A percentile compares a stretch with the other conserved stretches of the same genome.
Evolutionary conservation across 2,888 invertebrate genomes (phyloP).

Genomic region (Tolmerus cingulatus): DNA sequence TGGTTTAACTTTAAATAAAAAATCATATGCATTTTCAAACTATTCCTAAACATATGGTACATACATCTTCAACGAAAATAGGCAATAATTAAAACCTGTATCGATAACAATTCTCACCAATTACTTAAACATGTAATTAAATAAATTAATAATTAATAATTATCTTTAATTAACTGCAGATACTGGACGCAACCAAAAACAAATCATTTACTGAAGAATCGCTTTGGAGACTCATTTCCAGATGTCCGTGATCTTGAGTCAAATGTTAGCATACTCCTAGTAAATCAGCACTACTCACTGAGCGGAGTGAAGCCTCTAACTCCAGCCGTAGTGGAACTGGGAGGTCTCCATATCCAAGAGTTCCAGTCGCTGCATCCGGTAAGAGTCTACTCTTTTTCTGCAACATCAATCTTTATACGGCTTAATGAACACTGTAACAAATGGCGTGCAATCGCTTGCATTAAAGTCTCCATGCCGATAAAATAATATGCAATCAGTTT

Average conservation of each 20-base stretch:
- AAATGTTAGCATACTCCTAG: slow-evolving; percentile 61
- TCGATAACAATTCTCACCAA: background rate
- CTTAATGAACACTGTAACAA: background rate
- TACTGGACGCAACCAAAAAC: slow-evolving; percentile 51
- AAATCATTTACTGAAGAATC: slow-evolving; percentile 57
- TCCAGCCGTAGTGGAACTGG: slow-evolving; percentile 66
- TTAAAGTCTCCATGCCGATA: background rate
- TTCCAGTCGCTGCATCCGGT: slow-evolving; percentile 57
- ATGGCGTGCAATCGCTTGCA: background rate
- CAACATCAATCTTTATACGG: background rate
- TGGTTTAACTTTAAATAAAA: background rate
- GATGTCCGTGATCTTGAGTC: slow-evolving; percentile 64
- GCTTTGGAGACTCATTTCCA: slow-evolving; percentile 63
- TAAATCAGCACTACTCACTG: slow-evolving; percentile 67
- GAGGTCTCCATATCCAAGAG: slow-evolving; percentile 65
- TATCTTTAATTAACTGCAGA: slow-evolving; percentile 29
- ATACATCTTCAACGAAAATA: too few species aligned
- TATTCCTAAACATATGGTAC: too few species aligned
- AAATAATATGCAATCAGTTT: background rate
- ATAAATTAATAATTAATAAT: too few species aligned
- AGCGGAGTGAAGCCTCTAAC: slow-evolving; percentile 65
- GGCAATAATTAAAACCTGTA: background rate
- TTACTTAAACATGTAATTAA: too few species aligned
- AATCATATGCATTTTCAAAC: background rate
- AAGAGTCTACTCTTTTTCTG: slow-evolving; percentile 20